A percentile compares a stretch with the other conserved stretches of the same genome.
These are phyloP conservation scores for Serinus canaria DNA, from an alignment of 2,113 vertebrate species.

Conservation along the genomic window DNA sequence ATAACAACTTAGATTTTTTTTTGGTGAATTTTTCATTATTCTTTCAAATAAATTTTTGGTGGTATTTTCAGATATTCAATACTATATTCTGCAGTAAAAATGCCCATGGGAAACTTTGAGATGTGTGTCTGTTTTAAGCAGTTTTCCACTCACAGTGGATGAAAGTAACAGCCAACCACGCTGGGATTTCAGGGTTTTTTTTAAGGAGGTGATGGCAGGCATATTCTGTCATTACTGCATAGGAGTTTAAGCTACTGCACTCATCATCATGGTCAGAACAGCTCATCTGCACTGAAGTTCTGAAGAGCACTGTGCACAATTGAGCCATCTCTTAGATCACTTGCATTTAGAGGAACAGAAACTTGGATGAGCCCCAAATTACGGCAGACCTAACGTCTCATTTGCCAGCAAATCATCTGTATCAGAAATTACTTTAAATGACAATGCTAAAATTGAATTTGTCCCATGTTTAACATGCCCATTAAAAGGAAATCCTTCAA, in stretches of 20 bases:
- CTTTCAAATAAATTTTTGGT: background rate
- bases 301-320: background rate
- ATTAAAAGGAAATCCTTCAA: conserved; percentile 32
- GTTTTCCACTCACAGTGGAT: background rate
- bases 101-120: background rate
- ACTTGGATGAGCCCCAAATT: background rate
- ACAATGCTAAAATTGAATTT: conserved; percentile 19
- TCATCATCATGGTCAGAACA: background rate
- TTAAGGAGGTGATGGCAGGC: background rate
- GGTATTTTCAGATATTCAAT: background rate
- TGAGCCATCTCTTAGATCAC: background rate
- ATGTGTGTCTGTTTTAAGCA: background rate
- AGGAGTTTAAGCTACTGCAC: background rate
- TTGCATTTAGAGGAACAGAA: background rate
- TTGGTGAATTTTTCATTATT: background rate
- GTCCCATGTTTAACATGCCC: background rate
- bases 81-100: background rate
- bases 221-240: background rate
- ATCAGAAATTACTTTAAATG: conserved; percentile 16
- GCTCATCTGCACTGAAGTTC: background rate
- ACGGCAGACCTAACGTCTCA: background rate
- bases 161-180: background rate
- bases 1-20: background rate
- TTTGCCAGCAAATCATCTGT: conserved; percentile 17
- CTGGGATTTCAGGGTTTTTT: background rate